phyloP scores from a whole-genome alignment of 2,113 vertebrate genomes.

The Pseudopipra pipra region DNA sequence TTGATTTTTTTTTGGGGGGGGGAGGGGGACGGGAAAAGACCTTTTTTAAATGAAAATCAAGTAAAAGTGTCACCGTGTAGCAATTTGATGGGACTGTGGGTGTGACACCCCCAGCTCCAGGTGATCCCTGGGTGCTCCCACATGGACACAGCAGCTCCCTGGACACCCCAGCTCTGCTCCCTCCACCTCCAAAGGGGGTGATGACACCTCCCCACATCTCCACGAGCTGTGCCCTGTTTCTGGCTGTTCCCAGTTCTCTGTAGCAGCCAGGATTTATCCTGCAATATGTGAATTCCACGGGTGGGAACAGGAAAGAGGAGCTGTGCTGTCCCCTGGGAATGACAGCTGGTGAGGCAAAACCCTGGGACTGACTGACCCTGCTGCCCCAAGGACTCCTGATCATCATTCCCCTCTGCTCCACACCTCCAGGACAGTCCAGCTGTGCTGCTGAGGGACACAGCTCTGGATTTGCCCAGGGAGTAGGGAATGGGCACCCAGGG shows the following conservation, averaged over 20 bases:
- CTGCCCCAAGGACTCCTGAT: neutral
- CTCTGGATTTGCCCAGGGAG: neutral
- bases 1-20: accelerated
- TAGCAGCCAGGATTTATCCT: neutral
- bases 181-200: neutral
- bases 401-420: neutral
- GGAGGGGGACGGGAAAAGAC: accelerated
- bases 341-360: neutral
- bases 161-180: neutral
- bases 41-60: neutral
- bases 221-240: neutral
- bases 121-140: neutral
- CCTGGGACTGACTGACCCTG: neutral
- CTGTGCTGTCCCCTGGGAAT: neutral
- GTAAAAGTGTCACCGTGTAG: neutral
- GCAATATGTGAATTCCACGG: neutral
- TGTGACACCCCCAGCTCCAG: neutral
- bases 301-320: neutral
- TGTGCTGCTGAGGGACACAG: neutral
- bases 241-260: neutral
- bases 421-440: neutral
- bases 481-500: neutral
- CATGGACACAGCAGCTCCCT: neutral
- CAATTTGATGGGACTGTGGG: too few relatives aligned
- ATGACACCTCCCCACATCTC: neutral